Evolutionary conservation across 1,140 invertebrate species (phyloP).

Genomic region (Aricia agestis): DNA sequence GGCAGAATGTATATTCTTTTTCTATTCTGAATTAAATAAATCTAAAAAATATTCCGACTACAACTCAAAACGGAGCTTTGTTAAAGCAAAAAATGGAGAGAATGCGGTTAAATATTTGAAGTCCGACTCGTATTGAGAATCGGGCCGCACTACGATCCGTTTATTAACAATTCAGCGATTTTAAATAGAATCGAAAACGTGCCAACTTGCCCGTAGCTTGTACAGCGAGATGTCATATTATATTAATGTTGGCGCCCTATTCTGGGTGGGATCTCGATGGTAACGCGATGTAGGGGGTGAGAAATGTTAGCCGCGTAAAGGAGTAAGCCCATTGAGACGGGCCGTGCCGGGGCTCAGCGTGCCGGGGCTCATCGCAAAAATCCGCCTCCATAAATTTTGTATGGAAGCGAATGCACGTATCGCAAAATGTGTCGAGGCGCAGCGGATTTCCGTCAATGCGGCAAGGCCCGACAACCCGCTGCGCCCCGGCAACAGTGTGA

Average conservation of each 20-base stretch:
- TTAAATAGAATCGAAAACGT: constrained; percentile 67
- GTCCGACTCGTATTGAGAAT: constrained; percentile 12
- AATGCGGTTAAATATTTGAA: constrained; percentile 26
- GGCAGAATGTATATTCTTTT: no score
- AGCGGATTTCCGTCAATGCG: no score
- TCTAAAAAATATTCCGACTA: no score
- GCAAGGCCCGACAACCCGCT: no score
- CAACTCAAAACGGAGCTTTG: not conserved
- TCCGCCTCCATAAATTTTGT: no score
- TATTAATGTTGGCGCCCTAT: constrained; percentile 46
- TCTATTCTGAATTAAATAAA: no score
- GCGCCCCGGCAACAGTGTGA: no score
- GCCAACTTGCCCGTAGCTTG: constrained; percentile 46
- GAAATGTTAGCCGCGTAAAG: not conserved
- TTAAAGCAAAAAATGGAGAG: not conserved
- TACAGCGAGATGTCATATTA: constrained; percentile 42
- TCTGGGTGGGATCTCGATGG: constrained; percentile 22
- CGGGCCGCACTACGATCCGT: constrained; percentile 38
- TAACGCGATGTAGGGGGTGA: not conserved
- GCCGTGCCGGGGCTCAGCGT: no score
- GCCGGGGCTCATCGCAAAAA: no score
- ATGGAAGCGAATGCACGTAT: no score
- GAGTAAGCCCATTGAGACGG: no score
- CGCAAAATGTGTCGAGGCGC: no score
- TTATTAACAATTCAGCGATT: constrained; percentile 60